A percentile compares a stretch with the other conserved stretches of the same genome.
phyloP scores from a whole-genome alignment of 2,888 invertebrate genomes.

The Hemicrepidius hirtus region DNA sequence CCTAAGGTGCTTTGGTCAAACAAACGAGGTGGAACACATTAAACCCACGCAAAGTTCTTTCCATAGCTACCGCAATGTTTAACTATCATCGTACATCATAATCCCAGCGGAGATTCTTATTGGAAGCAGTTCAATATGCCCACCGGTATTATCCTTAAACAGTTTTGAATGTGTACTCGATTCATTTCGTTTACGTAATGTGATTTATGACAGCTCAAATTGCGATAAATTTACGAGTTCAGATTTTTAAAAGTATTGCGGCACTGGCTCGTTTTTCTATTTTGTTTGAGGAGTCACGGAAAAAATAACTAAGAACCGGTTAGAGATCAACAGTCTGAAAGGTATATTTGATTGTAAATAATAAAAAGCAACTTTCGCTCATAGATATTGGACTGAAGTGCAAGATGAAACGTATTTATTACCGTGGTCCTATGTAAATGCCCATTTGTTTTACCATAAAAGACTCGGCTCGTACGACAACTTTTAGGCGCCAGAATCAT shows the following conservation, averaged over 20 bases:
- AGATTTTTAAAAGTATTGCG: conserved; percentile 39
- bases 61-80: conserved; percentile 64
- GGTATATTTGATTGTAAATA: conserved; percentile 44
- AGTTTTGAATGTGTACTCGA: conserved; percentile 52
- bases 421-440: conserved; percentile 57
- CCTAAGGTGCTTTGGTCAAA: conserved; percentile 62
- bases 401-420: conserved; percentile 61
- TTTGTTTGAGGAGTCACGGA: not conserved
- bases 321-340: conserved; percentile 32
- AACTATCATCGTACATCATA: conserved; percentile 66
- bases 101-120: conserved; percentile 64
- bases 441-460: conserved; percentile 62
- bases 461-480: conserved; percentile 62
- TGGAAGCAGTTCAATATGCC: conserved; percentile 63
- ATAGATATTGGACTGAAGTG: conserved; percentile 53
- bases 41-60: conserved; percentile 64
- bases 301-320: conserved; percentile 45
- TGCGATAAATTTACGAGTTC: conserved; percentile 44
- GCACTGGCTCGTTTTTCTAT: conserved; percentile 21
- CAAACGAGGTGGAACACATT: conserved; percentile 64
- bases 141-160: conserved; percentile 61
- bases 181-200: conserved; percentile 42
- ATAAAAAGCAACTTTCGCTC: conserved; percentile 52
- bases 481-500: conserved; percentile 65
- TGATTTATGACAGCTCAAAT: conserved; percentile 49